phyloP scores from a whole-genome alignment of 2,113 vertebrate species.

The Pica pica region DNA sequence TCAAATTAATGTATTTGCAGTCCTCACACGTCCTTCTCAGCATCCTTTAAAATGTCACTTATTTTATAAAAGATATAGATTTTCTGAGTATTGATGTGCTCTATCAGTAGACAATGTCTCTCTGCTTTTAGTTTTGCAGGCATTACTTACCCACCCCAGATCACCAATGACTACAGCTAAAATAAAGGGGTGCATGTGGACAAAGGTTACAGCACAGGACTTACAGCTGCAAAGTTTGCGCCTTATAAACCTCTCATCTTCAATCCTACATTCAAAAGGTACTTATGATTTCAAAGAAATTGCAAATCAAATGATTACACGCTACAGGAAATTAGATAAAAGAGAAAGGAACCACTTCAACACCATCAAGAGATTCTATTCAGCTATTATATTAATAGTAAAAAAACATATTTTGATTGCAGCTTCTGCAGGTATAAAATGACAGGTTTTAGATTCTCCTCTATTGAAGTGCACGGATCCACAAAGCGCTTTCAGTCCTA shows the following conservation, averaged over 20 bases:
- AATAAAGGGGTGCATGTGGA: background rate
- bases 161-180: background rate
- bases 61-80: background rate
- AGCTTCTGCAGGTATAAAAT: conserved; percentile 41
- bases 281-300: conserved; percentile 32
- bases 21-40: background rate
- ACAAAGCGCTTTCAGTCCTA: background rate
- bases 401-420: conserved; percentile 42
- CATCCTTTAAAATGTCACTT: background rate
- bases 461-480: background rate
- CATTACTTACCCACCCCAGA: background rate
- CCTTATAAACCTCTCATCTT: conserved; percentile 4
- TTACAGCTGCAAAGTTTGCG: background rate
- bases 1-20: background rate
- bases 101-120: background rate
- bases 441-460: conserved; percentile 25
- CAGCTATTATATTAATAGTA: conserved; percentile 51
- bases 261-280: background rate
- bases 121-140: background rate
- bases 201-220: background rate
- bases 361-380: conserved; percentile 44
- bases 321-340: conserved; percentile 32
- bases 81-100: background rate
- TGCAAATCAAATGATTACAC: conserved; percentile 37
- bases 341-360: conserved; percentile 61